Evolutionary conservation across 2,113 vertebrate genomes (phyloP).

Genomic region (Chionodraco myersi): DNA sequence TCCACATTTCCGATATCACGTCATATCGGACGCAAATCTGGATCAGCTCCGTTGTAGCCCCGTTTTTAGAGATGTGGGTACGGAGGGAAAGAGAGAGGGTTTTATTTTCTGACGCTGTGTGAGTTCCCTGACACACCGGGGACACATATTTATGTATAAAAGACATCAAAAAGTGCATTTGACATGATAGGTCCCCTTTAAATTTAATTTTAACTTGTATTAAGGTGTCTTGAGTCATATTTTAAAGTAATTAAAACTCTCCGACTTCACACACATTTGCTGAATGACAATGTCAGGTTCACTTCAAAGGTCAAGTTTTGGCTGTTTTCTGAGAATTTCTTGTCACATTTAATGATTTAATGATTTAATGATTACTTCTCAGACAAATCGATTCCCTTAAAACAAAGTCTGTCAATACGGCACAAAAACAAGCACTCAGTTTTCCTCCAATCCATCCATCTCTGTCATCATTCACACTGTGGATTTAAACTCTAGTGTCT

Average conservation of each 20-base stretch:
- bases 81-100: too few species aligned
- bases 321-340: slow-evolving; percentile 46
- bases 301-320: slow-evolving; percentile 32
- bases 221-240: background rate
- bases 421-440: slow-evolving; percentile 21
- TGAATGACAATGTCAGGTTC: slow-evolving; percentile 12
- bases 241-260: background rate
- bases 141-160: too few species aligned
- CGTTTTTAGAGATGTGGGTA: too few species aligned
- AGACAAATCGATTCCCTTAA: slow-evolving; percentile 48
- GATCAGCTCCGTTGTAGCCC: too few species aligned
- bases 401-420: slow-evolving; percentile 46
- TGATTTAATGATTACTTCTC: slow-evolving; percentile 62
- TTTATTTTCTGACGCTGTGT: too few species aligned
- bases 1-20: too few species aligned
- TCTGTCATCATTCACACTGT: background rate
- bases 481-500: slow-evolving; percentile 20
- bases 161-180: too few species aligned
- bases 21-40: too few species aligned
- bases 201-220: background rate
- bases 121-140: too few species aligned
- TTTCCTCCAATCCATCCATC: slow-evolving; percentile 39
- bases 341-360: slow-evolving; percentile 51
- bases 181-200: too few species aligned
- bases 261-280: background rate